phyloP scores from a whole-genome alignment of 2,113 vertebrate species.

The Centropristis striata region DNA sequence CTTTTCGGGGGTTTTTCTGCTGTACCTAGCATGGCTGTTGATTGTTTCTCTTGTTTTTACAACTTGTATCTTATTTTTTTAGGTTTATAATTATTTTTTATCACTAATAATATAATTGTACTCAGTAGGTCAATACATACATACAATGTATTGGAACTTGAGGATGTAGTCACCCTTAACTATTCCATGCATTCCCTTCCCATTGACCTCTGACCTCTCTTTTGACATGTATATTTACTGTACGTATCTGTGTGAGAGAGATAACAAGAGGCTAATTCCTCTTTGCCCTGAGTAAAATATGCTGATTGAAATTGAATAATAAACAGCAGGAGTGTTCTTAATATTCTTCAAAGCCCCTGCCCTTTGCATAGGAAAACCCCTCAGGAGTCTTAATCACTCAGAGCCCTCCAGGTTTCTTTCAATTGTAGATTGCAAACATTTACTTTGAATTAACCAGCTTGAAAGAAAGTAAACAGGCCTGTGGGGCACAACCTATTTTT shows the following conservation, averaged over 20 bases:
- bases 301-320: slow-evolving; percentile 44
- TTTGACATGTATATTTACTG: not conserved
- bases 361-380: slow-evolving; percentile 71
- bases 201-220: slow-evolving; percentile 29
- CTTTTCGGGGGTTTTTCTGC: not conserved
- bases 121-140: not conserved
- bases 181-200: not conserved
- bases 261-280: slow-evolving; percentile 41
- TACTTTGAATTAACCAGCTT: slow-evolving; percentile 77
- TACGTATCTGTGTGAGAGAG: slow-evolving; percentile 31
- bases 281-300: slow-evolving; percentile 24
- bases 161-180: not conserved
- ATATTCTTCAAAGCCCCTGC: slow-evolving; percentile 75
- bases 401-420: slow-evolving; percentile 39
- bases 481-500: not conserved
- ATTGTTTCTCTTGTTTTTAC: not conserved
- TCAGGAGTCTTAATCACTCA: slow-evolving; percentile 45
- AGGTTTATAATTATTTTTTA: not conserved
- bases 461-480: slow-evolving; percentile 57
- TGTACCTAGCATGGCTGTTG: not conserved
- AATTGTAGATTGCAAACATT: slow-evolving; percentile 69
- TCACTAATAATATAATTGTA: not conserved
- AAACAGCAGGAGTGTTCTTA: not conserved
- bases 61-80: not conserved
- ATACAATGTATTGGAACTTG: not conserved